A percentile compares a stretch with the other conserved stretches of the same genome.
Conservation (phyloP, 2,888 invertebrate genomes). For the Podotricha telesiphe region DNA sequence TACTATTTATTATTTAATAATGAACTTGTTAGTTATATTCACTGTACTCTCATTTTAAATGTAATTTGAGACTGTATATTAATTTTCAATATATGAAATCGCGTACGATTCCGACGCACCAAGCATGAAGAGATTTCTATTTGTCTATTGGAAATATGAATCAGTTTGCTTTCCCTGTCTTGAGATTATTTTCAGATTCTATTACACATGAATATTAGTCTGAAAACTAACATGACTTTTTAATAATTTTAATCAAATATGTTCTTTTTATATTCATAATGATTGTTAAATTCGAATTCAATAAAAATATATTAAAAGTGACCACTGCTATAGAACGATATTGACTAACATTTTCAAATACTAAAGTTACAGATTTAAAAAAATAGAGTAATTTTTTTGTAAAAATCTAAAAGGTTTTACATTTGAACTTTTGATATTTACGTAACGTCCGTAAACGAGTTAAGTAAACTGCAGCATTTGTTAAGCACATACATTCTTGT, state of each 20-base stretch:
- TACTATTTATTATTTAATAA: background rate
- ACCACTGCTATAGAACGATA: too few relatives aligned
- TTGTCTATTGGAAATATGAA: slow-evolving; percentile 69
- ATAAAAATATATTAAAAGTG: too few relatives aligned
- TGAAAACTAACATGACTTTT: too few relatives aligned
- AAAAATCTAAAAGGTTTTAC: background rate
- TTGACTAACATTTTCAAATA: too few relatives aligned
- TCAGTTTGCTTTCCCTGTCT: slow-evolving; percentile 50
- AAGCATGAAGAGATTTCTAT: slow-evolving; percentile 70
- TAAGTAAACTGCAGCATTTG: slow-evolving; percentile 61
- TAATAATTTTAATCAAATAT: too few relatives aligned
- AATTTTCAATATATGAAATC: slow-evolving; percentile 69
- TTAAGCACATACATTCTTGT: slow-evolving; percentile 58
- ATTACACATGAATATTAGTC: background rate
- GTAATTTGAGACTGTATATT: slow-evolving; percentile 70
- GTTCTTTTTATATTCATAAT: too few relatives aligned
- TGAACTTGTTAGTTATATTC: slow-evolving; percentile 8
- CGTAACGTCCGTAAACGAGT: slow-evolving; percentile 68
- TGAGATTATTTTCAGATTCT: slow-evolving; percentile 37
- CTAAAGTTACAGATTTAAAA: background rate
- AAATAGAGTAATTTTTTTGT: background rate
- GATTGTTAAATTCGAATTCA: too few relatives aligned
- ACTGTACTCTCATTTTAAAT: slow-evolving; percentile 27
- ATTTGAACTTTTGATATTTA: slow-evolving; percentile 58
- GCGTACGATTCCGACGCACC: slow-evolving; percentile 50